Conservation (phyloP, 2,888 invertebrate genomes). For the Zootermopsis nevadensis region DNA sequence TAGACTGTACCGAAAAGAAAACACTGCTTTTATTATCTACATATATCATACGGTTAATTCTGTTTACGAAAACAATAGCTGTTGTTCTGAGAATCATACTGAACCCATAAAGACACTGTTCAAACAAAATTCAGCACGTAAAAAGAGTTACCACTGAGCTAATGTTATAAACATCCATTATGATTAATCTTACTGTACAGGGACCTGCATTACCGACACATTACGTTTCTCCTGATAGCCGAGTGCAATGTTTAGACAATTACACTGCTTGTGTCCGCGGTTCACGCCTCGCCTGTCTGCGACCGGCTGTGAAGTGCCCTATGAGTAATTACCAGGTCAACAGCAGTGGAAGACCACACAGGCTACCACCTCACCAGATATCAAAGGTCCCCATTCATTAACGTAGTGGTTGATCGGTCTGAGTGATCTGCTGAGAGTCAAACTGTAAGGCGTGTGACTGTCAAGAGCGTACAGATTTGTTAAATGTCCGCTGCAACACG, state of each 20-base stretch:
- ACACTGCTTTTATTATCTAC: too few species aligned
- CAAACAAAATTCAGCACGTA: too few species aligned
- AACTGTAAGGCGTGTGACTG: not conserved
- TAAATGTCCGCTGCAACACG: not conserved
- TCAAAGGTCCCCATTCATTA: conserved; percentile 3
- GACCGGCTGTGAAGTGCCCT: conserved; percentile 5
- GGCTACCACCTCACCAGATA: not conserved
- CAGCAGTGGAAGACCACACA: not conserved
- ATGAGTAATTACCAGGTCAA: conserved; percentile 7
- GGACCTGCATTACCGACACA: too few species aligned
- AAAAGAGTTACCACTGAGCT: too few species aligned
- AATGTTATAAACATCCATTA: too few species aligned
- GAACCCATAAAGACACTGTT: too few species aligned
- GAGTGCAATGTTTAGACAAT: conserved; percentile 5
- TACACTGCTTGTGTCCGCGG: conserved; percentile 27
- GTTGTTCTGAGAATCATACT: too few species aligned
- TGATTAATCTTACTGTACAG: too few species aligned
- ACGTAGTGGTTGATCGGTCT: conserved; percentile 1
- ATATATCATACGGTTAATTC: too few species aligned
- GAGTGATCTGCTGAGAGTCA: not conserved
- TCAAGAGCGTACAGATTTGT: conserved; percentile 13
- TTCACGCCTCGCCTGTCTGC: conserved; percentile 28
- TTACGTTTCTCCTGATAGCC: not conserved
- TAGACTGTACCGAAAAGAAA: too few species aligned
- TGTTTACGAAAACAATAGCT: too few species aligned